Evolutionary conservation across 1,140 invertebrate genomes (phyloP), one percentile per base, ranked within the genome.

Genomic region (Alviniconcha marisindica): DNA sequence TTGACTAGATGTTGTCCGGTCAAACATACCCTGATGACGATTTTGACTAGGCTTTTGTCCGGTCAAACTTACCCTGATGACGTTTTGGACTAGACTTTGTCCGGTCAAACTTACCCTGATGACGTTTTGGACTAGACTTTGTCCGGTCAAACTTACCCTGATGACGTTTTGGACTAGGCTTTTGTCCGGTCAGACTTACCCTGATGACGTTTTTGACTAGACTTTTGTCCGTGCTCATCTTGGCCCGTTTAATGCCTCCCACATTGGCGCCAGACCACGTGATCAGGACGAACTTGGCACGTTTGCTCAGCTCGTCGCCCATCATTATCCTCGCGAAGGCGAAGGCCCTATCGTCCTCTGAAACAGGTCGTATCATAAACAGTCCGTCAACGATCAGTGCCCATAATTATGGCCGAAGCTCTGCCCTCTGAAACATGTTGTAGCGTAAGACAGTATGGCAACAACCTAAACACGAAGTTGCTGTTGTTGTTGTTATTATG

Each of bases 261-360:
- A 97, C 96, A 83, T 95, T 94, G 71, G 94, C 94, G 7, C 96
- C 96, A 71, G 96, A 95, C 96, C 96, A 97, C 84, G 96, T 96
- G 56, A 97, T 93, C 86, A 97, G 95, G 73, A 96, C 94, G 91
- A 97, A 97, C 92, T 96, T 96, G 90, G 95, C 95, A 87, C 96
- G 93, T 93, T 96, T 96, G 81, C 96, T 96, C 95, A 97, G 95
- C 91, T 96, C 96, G 89, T 97, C 96, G 33, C 96, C 96, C 91
- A 96, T 93, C 54, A 89, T 87, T 14, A 94, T 93, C 88, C 95
- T 94, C 79, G 96, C 94, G 92, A 96, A 96, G 80, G 95, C 96
- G 86, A 96, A 96, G 1, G 95, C 95, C 73, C 96, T 94, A 79
- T 96, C 96, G 84, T 96, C 95, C 81, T 96, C 96, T 73, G 87